Percentiles rank a stretch among this genome's conserved stretches.
Evolutionary conservation across 2,113 vertebrate genomes (phyloP).

Genomic region (Clinocottus analis): DNA sequence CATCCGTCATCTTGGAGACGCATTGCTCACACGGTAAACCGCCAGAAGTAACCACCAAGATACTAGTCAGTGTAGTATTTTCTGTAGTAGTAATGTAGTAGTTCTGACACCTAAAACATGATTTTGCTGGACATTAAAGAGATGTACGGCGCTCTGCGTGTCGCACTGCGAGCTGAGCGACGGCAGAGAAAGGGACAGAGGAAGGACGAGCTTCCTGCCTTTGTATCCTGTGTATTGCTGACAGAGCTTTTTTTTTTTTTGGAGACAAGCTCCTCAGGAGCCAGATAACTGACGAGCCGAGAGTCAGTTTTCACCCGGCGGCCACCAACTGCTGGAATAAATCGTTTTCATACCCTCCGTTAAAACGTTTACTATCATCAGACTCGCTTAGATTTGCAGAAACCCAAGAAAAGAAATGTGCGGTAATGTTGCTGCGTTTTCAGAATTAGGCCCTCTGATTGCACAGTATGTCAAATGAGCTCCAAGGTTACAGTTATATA

Average conservation of each 20-base stretch:
- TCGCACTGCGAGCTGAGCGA: slow-evolving; percentile 25
- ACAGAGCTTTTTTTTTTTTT: slow-evolving; percentile 64
- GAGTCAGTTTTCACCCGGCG: slow-evolving; percentile 44
- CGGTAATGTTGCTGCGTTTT: neutral
- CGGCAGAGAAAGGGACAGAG: slow-evolving; percentile 52
- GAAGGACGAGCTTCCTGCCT: slow-evolving; percentile 80
- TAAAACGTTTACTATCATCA: neutral
- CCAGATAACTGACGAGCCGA: slow-evolving; percentile 54
- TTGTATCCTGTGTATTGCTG: slow-evolving; percentile 77
- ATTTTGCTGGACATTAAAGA: neutral
- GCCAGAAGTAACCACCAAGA: too few species aligned
- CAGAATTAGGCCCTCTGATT: too few species aligned
- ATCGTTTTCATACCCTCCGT: slow-evolving; percentile 9
- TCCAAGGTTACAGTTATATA: too few species aligned
- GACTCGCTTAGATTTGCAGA: neutral
- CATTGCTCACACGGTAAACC: too few species aligned
- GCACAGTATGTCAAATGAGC: too few species aligned
- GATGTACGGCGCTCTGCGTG: too few species aligned
- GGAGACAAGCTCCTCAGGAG: slow-evolving; percentile 48
- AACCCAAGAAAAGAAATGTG: neutral
- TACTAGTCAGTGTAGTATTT: too few species aligned
- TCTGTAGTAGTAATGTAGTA: too few species aligned
- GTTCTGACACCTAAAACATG: neutral
- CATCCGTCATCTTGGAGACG: too few species aligned
- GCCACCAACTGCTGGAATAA: slow-evolving; percentile 14